A percentile compares a stretch with the other conserved stretches of the same genome.
phyloP scores from a whole-genome alignment of 2,113 vertebrate species.

The Formicarius rufipectus region DNA sequence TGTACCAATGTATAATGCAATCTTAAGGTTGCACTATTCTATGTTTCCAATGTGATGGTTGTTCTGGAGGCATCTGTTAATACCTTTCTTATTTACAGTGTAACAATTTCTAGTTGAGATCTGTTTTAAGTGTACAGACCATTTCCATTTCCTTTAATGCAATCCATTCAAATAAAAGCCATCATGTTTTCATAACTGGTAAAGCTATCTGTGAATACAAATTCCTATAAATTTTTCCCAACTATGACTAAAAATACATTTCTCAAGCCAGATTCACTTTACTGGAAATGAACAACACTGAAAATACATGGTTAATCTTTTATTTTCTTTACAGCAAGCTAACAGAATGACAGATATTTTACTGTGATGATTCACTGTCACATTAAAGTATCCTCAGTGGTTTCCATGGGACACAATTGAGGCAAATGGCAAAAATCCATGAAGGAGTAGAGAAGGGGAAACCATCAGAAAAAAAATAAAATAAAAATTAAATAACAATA shows the following conservation, averaged over 20 bases:
- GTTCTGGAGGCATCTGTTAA: background rate
- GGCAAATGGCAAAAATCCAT: background rate
- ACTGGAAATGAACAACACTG: background rate
- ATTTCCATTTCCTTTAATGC: background rate
- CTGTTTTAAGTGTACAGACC: background rate
- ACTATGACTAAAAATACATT: background rate
- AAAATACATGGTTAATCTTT: background rate
- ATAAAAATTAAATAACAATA: background rate
- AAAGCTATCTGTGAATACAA: background rate
- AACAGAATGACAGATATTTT: background rate
- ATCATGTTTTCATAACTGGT: background rate
- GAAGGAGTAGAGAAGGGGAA: background rate
- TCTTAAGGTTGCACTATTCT: background rate
- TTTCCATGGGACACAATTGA: background rate
- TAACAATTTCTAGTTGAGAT: background rate
- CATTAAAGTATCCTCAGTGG: background rate
- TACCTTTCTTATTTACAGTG: background rate
- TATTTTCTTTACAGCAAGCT: background rate
- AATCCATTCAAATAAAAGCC: background rate
- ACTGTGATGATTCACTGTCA: background rate
- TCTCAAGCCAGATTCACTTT: background rate
- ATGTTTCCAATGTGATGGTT: background rate
- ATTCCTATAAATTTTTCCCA: background rate
- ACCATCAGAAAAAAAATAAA: background rate
- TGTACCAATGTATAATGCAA: background rate